Percentiles rank a stretch among this genome's conserved stretches.
Conservation (phyloP, 2,888 invertebrate species). For the Choreutis nemorana region DNA sequence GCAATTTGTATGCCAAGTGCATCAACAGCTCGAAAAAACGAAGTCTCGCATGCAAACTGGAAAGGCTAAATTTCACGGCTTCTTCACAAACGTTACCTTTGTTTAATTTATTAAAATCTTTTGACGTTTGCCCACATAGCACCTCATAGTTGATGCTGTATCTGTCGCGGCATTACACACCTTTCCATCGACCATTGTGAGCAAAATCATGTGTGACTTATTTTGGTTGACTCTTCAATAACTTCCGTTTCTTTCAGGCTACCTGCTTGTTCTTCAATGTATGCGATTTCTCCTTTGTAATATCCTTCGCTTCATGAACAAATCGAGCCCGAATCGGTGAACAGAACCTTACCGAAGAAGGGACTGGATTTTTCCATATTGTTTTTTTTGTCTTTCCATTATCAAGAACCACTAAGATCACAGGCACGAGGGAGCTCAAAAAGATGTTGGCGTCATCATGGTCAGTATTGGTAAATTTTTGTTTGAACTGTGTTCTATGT, state of each 20-base stretch:
- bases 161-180: conserved; percentile 10
- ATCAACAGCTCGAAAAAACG: conserved; percentile 15
- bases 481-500: conserved; percentile 17
- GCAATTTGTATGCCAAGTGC: conserved; percentile 22
- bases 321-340: conserved; percentile 15
- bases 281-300: conserved; percentile 11
- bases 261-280: conserved; percentile 4
- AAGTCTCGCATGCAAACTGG: conserved; percentile 13
- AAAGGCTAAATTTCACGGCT: conserved; percentile 10
- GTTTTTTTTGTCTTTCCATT: conserved; percentile 11
- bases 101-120: conserved; percentile 11
- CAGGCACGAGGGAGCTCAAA: conserved; percentile 13
- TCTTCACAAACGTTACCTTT: conserved; percentile 4
- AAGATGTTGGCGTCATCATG: conserved; percentile 21
- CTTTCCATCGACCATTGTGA: conserved; percentile 14
- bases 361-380: conserved; percentile 19
- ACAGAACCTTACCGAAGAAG: conserved; percentile 17
- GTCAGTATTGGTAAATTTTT: conserved; percentile 14
- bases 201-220: conserved; percentile 8
- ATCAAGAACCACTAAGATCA: conserved; percentile 6
- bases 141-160: conserved; percentile 2
- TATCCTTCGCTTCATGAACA: conserved; percentile 10
- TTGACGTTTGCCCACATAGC: conserved; percentile 10
- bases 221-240: not conserved
- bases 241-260: not conserved